Conservation (phyloP, 2,797 vertebrate genomes). For the Microctenopoma lineatum region DNA sequence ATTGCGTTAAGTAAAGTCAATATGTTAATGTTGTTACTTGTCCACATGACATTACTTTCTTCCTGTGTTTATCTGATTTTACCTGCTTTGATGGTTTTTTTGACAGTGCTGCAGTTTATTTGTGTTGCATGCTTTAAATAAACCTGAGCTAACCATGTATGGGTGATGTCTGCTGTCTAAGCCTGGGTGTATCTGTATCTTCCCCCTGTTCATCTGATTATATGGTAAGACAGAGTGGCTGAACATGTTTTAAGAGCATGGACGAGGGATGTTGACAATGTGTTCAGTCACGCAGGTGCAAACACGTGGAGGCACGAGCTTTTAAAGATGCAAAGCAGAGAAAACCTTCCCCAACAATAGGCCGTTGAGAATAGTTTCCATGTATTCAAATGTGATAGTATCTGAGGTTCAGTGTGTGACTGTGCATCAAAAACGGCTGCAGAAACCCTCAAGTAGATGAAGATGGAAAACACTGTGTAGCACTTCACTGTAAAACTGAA, state of each 20-base stretch:
- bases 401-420: constrained; percentile 1
- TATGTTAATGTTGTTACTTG: no score
- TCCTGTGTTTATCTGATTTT: no score
- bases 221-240: not conserved
- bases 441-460: not conserved
- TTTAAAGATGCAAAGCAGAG: not conserved
- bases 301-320: not conserved
- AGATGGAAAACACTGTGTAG: constrained; percentile 1
- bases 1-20: no score
- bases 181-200: not conserved
- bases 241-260: not conserved
- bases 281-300: not conserved
- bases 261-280: not conserved
- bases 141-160: not conserved
- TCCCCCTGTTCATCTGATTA: not conserved
- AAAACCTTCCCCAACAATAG: not conserved
- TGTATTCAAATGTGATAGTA: constrained; percentile 3
- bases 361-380: not conserved
- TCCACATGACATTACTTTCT: no score
- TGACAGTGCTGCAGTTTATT: no score
- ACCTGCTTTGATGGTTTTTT: no score
- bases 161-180: not conserved
- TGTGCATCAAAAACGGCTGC: constrained; percentile 1
- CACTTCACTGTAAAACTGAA: no score
- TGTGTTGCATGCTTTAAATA: not conserved